Base-by-base conservation (phyloP, 2,797 vertebrate species). In the Pangasius macronema region DNA sequence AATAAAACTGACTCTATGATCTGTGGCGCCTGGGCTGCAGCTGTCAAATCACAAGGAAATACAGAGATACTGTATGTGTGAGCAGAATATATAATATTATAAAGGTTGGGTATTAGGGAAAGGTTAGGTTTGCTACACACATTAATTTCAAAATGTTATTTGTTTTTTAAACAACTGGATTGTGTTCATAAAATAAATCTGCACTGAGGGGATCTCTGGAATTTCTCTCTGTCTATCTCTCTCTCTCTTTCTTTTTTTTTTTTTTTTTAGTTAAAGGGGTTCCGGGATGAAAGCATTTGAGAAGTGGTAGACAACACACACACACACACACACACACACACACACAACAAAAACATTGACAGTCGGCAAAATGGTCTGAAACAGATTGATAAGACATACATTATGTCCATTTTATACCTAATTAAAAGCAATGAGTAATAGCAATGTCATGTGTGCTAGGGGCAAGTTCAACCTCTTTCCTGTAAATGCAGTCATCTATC, bases 391-490 rank as follows among this genome's bases (percentile, higher is more conserved):
- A 51, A 33, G 42, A 63, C n/a, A 51, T 33, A 30, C 18, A 33
- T 57, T 5, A 36, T 51, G 8, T 51, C 42, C 9, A 83, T 83
- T 22, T 51, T 51, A 51, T 67, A 49, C 18, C 57, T 67, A 51
- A 67, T 83, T 22, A 83, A 83, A 61, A 67, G 59, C 57, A 55
- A 14, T 51, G 49, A 39, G 70, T 67, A 77, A 75, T 65, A 68
- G 72, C 46, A 77, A 39, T 30, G 16, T 3, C 30, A 72, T 51
- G 53, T 18, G 33, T 55, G 18, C 72, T 46, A 39, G 53, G 36
- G 80, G 20, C 3, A 53, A 81, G 51, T 39, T 55, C 24, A 77
- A 79, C 5, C n/a, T 61, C 33, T 77, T 77, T 77, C 73, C 42
- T 33, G 20, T 61, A 70, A 70, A 80, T 59, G 65, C 55, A 61